Evolutionary conservation across 2,113 vertebrate genomes (phyloP), one percentile per base, ranked within the genome.

Genomic region (Callithrix jacchus): DNA sequence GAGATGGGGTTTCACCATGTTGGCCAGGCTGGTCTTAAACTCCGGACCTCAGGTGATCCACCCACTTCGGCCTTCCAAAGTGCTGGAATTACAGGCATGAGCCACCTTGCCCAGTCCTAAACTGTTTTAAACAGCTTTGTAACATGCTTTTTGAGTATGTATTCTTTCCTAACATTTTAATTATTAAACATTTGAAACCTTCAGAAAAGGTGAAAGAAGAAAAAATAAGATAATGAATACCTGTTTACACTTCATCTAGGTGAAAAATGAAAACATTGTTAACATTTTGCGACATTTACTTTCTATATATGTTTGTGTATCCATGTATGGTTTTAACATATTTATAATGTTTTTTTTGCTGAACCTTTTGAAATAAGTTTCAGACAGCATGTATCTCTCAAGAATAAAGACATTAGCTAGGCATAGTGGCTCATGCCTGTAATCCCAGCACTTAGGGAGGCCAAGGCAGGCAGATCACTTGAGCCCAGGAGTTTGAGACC

Each of bases 301-400:
- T 86, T 97, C n/a, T 66, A 4, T 89, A 2, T 79, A 1, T 68
- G 10, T 64, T 16, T 86, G 61, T 25, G 13, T 71, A 23, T 37
- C 3, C 30, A 6, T 52, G 11, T 66, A 16, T 66, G 2, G 23
- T 4, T 83, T 9, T 37, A 17, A 40, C 42, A 47, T 10, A 40
- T 25, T 32, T 54, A 66, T 77, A 89, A 85, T 66, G n/a, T 49
- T 77, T 76, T 91, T 90, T 83, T 70, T 45, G 40, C 71, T 83
- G 52, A 93, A 64, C 18, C n/a, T 94, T 85, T 94, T 94, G 37
- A 71, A 93, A 11, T 66, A 70, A 66, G 32, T 90, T 95, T 18
- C 61, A 95, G 82, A n/a, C 2, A 71, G n/a, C 45, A 32, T 70
- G 20, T 5, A 73, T 77, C 23, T 68, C 73, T 35, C 87, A 81